Percentiles rank a stretch among this genome's conserved stretches.
Conservation (phyloP, 2,888 invertebrate genomes). For the Limnephilus marmoratus region DNA sequence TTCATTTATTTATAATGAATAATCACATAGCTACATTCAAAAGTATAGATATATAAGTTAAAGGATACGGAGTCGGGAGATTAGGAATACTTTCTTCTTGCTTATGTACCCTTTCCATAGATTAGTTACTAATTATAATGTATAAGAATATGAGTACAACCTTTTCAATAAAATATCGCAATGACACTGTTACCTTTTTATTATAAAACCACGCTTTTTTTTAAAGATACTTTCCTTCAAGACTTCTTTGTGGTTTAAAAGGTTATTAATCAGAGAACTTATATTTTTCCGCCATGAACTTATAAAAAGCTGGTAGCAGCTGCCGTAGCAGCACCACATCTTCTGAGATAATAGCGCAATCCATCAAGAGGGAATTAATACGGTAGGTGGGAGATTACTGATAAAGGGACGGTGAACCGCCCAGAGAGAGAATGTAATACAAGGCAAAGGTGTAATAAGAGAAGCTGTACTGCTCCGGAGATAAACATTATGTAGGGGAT, state of each 20-base stretch:
- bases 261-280: background rate
- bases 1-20: no score
- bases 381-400: background rate
- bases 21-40: no score
- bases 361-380: background rate
- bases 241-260: background rate
- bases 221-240: background rate
- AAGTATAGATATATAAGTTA: no score
- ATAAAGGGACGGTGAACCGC: background rate
- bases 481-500: background rate
- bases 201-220: background rate
- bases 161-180: background rate
- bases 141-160: background rate
- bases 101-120: no score
- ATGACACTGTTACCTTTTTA: background rate
- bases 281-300: background rate
- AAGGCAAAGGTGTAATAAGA: background rate
- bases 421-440: background rate
- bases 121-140: background rate
- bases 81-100: no score
- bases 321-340: background rate
- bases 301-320: background rate
- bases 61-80: no score
- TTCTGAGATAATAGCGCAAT: background rate
- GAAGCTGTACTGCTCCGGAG: background rate